Base-by-base conservation (phyloP, 1,140 invertebrate genomes). In the Ceratosolen solmsi region DNA sequence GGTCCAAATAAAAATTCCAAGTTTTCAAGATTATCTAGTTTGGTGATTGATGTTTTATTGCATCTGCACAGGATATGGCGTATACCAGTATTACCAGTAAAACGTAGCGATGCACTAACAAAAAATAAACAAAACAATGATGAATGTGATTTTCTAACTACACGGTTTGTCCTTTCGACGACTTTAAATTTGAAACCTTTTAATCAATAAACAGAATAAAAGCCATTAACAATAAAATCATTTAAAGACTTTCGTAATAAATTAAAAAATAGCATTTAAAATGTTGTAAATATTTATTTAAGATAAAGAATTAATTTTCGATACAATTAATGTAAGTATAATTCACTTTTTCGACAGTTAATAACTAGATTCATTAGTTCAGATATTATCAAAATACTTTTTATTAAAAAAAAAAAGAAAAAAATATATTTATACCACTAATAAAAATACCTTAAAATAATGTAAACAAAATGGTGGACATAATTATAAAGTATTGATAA, bases 1-100 rank as follows among this genome's bases (percentile, higher is more conserved):
- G 87, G 86, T 85, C 87, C 89, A 82, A 89, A 89, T 82, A 89
- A 81, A 80, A 84, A 76, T 73, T 87, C 85, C 83, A 88, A 84
- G 80, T 87, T 86, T 76, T 86, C 83, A 65, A 83, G 75, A 75
- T 49, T 80, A 75, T 82, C n/a, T 60, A 86, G 71, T 72, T 82
- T 56, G 79, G 78, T 65, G 84, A 30, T 63, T 68, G 84, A 76
- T 89, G 85, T 56, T 80, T 70, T 86, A 88, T 88, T 38, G 71
- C 77, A 56, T 87, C 84, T 51, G 81, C 79, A 84, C 83, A 84
- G 63, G 63, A 83, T 20, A 89, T 41, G 11, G 70, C 84, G 80
- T 72, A 79, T 58, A 83, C 83, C 80, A 88, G 75, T 20, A 87
- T 75, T 81, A 80, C 76, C 83, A 87, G 41, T 27, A 88, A 78